Evolutionary conservation across 2,797 vertebrate species (phyloP), one percentile per base, ranked within the genome.

Genomic region (Centroberyx gerrardi): DNA sequence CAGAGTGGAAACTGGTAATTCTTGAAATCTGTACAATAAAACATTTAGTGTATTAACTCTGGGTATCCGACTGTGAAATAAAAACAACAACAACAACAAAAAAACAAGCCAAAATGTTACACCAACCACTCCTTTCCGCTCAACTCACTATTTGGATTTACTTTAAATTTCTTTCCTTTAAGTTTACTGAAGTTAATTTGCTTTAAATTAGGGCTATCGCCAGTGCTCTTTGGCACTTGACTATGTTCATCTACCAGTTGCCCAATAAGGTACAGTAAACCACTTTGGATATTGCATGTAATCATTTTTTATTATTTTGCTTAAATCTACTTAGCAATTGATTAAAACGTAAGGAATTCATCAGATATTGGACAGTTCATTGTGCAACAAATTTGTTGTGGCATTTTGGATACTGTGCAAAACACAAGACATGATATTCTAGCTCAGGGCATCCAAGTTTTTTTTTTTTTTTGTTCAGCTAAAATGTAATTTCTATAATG

Each of bases 231-330:
- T 94, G 93, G 94, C 94, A 96, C 93, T 94, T 86, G 80, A 94
- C 94, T 94, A 95, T 90, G 92, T 93, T 94, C 88, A 91, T 93
- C 93, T 95, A 94, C 89, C 88, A 84, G 88, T 90, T 90, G 91
- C 91, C 94, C 94, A 85, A 88, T 91, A 93, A 94, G 93, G 95
- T 96, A 95, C 95, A 95, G 94, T 95, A 95, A 93, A 92, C 94
- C 92, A 94, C 94, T 93, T 91, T 92, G 75, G 74, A 85, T 89
- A 91, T 90, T 90, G 84, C 87, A 81, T 87, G 77, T 82, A 85
- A 78, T 78, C 55, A 64, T 86, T 90, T 88, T 82, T 55, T 87
- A 82, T 29, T 72, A 78, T 78, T 85, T 89, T 73, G 63, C 56
- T 85, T 84, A 38, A 64, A 38, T 86, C 74, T 48, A 13, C 83